Evolutionary conservation across 2,113 vertebrate genomes (phyloP), one percentile per base, ranked within the genome.

Genomic region (Salvelinus sp.): DNA sequence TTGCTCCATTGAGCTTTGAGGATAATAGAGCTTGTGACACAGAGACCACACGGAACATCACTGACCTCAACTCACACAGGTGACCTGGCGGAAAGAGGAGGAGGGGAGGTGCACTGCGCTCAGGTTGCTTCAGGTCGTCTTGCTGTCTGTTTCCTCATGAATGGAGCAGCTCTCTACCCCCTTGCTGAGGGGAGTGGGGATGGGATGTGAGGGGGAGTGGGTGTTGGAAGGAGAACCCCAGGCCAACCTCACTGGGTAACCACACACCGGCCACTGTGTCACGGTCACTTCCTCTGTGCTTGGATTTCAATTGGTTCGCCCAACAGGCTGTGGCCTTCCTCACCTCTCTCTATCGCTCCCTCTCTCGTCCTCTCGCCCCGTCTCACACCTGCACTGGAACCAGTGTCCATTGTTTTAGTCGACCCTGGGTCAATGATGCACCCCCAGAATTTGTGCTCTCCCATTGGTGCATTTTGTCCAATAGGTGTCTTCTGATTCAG

Each of bases 281-380:
- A 86, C 23, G 6, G 77, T 79, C 68, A 89, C 86, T 92, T 92
- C 89, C 86, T 85, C 76, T 76, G 77, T 75, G 69, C 83, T 86
- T 87, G 73, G 79, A 86, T 82, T 82, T 76, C 81, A 85, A 44
- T 60, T 74, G 86, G 72, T 85, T 90, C 79, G 76, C 64, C 72
- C 72, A 79, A n/a, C 75, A 74, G 70, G 47, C 63, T 81, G 70
- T 68, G 23, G 48, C 71, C 81, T 79, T 70, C 71, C 74, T 72
- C 64, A 65, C 77, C 72, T 7, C 75, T 79, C 83, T 57, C 73
- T 23, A 14, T 70, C 63, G 76, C 79, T 75, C 79, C 71, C 16
- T 78, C 77, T 69, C 30, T 47, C 22, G 9, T n/a, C 25, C 63
- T 28, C 25, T 30, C 63, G 16, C 25, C n/a, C 60, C 60, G 22